Percentiles rank a stretch among this genome's conserved stretches.
phyloP scores from a whole-genome alignment of 1,140 invertebrate genomes.

The Heliconius hewitsoni region DNA sequence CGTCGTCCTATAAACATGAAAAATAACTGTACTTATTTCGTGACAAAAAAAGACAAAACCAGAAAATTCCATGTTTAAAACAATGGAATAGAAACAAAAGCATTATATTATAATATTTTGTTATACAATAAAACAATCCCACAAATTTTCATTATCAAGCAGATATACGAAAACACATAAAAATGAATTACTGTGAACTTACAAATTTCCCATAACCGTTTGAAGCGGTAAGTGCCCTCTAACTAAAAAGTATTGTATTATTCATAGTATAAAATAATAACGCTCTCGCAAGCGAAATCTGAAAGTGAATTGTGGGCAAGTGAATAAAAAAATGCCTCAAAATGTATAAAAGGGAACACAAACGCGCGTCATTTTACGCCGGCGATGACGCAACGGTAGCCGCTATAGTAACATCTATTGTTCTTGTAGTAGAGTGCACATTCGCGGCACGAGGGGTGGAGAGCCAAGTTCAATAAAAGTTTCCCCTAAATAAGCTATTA shows the following conservation, averaged over 20 bases:
- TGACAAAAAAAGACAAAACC: too few relatives aligned
- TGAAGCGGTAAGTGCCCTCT: slow-evolving; percentile 11
- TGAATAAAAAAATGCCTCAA: slow-evolving; percentile 78
- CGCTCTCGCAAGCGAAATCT: slow-evolving; percentile 69
- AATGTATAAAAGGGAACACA: slow-evolving; percentile 79
- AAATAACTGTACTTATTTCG: too few relatives aligned
- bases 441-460: slow-evolving; percentile 51
- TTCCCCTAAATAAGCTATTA: slow-evolving; percentile 80
- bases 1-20: too few relatives aligned
- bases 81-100: too few relatives aligned
- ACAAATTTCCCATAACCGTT: slow-evolving; percentile 13
- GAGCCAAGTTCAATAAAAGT: slow-evolving; percentile 78
- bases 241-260: slow-evolving; percentile 49
- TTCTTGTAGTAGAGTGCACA: slow-evolving; percentile 47
- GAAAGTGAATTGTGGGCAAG: slow-evolving; percentile 79
- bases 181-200: slow-evolving; percentile 12
- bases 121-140: background rate
- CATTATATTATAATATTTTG: background rate
- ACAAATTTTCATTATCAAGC: background rate
- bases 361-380: slow-evolving; percentile 69
- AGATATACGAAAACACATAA: background rate
- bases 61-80: too few relatives aligned
- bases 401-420: slow-evolving; percentile 39
- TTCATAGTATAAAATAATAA: slow-evolving; percentile 77
- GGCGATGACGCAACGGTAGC: slow-evolving; percentile 56